Conservation (phyloP, 2,113 vertebrate species). For the Xenotilapia caudafasciata region DNA sequence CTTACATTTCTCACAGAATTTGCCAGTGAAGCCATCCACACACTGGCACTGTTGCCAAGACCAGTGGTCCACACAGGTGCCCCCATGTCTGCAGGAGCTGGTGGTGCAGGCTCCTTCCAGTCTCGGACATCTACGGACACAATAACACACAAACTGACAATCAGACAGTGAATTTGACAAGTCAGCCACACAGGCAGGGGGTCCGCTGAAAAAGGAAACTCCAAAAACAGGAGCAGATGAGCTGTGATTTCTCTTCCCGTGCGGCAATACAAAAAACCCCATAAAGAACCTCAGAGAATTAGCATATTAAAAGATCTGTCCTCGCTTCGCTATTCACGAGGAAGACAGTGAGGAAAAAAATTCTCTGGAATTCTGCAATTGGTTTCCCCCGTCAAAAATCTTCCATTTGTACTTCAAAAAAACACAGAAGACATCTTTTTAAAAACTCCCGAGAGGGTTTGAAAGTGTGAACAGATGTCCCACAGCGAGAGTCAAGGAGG, state of each 20-base stretch:
- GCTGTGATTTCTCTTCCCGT: constrained; percentile 21
- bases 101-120: constrained; percentile 84
- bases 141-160: constrained; percentile 30
- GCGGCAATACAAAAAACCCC: constrained; percentile 16
- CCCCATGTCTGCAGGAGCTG: constrained; percentile 86
- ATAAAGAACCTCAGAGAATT: constrained; percentile 48
- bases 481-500: constrained; percentile 31
- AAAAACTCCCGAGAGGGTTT: constrained; percentile 2
- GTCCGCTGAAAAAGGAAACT: neutral
- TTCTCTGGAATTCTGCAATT: constrained; percentile 21
- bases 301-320: constrained; percentile 68
- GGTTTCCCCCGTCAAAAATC: constrained; percentile 34
- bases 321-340: constrained; percentile 38
- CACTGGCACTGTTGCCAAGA: constrained; percentile 95
- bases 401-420: constrained; percentile 20
- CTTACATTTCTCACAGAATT: constrained; percentile 93
- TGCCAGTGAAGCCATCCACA: constrained; percentile 85
- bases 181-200: neutral
- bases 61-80: constrained; percentile 89
- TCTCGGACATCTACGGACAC: constrained; percentile 83
- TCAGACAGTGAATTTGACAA: constrained; percentile 36
- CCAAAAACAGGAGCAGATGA: constrained; percentile 21
- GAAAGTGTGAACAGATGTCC: constrained; percentile 51
- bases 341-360: constrained; percentile 9
- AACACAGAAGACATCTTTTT: constrained; percentile 13